A percentile compares a stretch with the other conserved stretches of the same genome.
Evolutionary conservation across 35 echinoderm and acorn worm species (phyloP).

Genomic region (Amphiura filiformis): DNA sequence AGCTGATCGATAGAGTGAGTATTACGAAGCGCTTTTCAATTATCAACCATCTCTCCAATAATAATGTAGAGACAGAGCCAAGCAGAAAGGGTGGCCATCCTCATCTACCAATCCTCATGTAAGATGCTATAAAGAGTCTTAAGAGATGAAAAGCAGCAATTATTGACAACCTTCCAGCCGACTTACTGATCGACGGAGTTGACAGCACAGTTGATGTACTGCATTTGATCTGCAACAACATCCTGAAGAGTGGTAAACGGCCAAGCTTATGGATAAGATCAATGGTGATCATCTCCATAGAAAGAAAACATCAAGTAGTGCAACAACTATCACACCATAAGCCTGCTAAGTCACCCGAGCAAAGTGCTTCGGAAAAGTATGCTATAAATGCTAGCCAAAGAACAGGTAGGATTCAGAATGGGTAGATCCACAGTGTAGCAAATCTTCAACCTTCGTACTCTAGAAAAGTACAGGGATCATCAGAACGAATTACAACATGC

Average conservation of each 20-base stretch:
- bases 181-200: no score
- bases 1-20: no score
- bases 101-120: no score
- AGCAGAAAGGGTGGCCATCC: no score
- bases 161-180: no score
- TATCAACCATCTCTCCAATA: no score
- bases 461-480: not conserved
- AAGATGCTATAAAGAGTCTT: no score
- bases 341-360: not conserved
- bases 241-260: not conserved
- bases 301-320: not conserved
- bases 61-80: no score
- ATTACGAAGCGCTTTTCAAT: no score
- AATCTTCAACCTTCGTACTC: not conserved
- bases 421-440: not conserved
- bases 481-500: constrained; percentile 8
- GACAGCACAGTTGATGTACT: no score
- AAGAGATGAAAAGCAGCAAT: no score
- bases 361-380: not conserved
- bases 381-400: not conserved
- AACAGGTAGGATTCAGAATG: not conserved
- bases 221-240: not conserved
- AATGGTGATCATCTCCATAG: not conserved
- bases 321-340: not conserved
- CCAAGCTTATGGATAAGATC: not conserved